Evolutionary conservation across 1,140 invertebrate species (phyloP).

Genomic region (Lysiphlebus fabarum): DNA sequence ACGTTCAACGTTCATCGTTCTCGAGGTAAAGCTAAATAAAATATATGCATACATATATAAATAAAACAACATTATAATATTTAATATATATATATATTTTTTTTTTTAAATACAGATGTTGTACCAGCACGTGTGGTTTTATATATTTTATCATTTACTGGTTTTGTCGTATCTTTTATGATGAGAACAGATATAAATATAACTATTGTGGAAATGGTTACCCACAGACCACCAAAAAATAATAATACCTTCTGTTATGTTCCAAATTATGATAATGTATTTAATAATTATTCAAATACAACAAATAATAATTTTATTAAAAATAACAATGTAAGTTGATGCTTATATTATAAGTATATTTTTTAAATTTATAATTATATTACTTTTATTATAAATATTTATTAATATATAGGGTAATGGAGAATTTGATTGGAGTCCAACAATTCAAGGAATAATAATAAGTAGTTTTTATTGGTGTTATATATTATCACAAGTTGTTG

Average conservation of each 20-base stretch:
- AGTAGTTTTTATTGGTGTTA: constrained; percentile 74
- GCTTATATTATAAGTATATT: too few species aligned
- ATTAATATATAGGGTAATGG: constrained; percentile 42
- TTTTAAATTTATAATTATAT: not conserved
- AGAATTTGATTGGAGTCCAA: constrained; percentile 62
- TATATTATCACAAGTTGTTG: constrained; percentile 67
- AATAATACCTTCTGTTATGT: too few species aligned
- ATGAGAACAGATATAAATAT: constrained; percentile 74
- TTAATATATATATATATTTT: too few species aligned
- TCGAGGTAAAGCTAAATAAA: constrained; percentile 2
- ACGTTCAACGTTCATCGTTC: not conserved
- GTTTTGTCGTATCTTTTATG: constrained; percentile 73
- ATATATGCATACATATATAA: too few species aligned
- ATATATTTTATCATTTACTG: constrained; percentile 69
- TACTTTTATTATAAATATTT: constrained; percentile 2
- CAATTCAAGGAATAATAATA: constrained; percentile 62
- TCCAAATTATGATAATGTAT: constrained; percentile 21
- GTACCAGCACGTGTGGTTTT: constrained; percentile 65
- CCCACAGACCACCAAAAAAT: too few species aligned
- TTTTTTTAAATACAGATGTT: constrained; percentile 44
- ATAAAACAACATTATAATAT: too few species aligned
- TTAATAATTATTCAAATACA: constrained; percentile 29
- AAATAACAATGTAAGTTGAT: too few species aligned
- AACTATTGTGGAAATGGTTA: constrained; percentile 67
- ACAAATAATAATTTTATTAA: constrained; percentile 24